Percentiles rank a stretch among this genome's conserved stretches.
Conservation (phyloP, 2,797 vertebrate species). For the Brachyrhaphis roseni region DNA sequence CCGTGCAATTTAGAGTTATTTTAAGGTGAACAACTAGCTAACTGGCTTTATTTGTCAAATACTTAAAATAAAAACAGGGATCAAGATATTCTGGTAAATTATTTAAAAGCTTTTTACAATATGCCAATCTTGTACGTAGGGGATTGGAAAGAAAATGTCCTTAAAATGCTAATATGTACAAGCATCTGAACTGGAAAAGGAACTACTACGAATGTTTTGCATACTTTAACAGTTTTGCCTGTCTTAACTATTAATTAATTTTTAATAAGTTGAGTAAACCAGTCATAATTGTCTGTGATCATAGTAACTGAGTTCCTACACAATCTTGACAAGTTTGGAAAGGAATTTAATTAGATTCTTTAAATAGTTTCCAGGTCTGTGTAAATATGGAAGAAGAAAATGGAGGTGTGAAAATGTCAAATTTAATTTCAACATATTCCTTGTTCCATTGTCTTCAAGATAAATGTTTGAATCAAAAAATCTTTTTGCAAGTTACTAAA, state of each 20-base stretch:
- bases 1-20: neutral
- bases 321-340: neutral
- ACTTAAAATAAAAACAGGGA: neutral
- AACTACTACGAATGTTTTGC: neutral
- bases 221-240: neutral
- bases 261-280: neutral
- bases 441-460: neutral
- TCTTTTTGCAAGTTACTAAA: neutral
- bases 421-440: neutral
- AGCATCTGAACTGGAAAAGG: neutral
- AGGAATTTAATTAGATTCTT: neutral
- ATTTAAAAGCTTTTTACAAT: neutral
- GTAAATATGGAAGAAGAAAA: no score
- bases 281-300: neutral
- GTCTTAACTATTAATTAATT: neutral
- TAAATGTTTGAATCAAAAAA: neutral
- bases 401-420: neutral
- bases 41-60: neutral
- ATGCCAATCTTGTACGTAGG: neutral
- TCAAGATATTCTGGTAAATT: neutral
- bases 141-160: neutral
- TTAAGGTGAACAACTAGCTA: neutral
- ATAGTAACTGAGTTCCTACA: neutral
- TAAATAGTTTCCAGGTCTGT: neutral
- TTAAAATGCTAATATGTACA: neutral